phyloP scores from a whole-genome alignment of 1,140 invertebrate species.

The Ceratoteleas bidentatus region DNA sequence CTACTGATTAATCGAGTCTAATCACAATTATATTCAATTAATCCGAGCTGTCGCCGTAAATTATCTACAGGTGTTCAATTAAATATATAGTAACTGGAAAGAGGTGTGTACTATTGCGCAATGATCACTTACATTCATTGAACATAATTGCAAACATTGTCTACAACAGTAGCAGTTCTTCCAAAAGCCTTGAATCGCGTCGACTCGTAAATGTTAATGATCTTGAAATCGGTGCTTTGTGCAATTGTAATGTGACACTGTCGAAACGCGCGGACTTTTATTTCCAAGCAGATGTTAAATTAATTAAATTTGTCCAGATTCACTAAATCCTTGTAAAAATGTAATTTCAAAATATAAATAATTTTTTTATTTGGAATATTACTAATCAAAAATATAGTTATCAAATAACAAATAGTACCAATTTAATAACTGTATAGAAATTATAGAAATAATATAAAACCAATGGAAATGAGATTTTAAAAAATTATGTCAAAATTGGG shows the following conservation, averaged over 20 bases:
- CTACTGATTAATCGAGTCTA: not conserved
- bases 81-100: slow-evolving; percentile 3
- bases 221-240: slow-evolving; percentile 16
- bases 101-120: slow-evolving; percentile 13
- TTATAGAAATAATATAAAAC: no score
- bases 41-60: not conserved
- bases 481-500: no score
- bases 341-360: no score
- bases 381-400: no score
- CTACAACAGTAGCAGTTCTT: not conserved
- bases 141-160: slow-evolving; percentile 21
- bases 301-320: no score
- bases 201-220: slow-evolving; percentile 23
- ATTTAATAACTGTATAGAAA: no score
- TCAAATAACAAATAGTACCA: no score
- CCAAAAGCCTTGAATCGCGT: slow-evolving; percentile 17
- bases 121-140: slow-evolving; percentile 10
- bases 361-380: no score
- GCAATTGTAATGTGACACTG: slow-evolving; percentile 3
- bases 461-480: no score
- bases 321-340: not conserved
- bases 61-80: not conserved
- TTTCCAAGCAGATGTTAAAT: no score
- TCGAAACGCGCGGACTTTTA: not conserved
- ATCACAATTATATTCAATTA: not conserved